Percentiles rank a stretch among this genome's conserved stretches.
phyloP scores from a whole-genome alignment of 2,113 vertebrate species.

The Phalacrocorax brasilianus region DNA sequence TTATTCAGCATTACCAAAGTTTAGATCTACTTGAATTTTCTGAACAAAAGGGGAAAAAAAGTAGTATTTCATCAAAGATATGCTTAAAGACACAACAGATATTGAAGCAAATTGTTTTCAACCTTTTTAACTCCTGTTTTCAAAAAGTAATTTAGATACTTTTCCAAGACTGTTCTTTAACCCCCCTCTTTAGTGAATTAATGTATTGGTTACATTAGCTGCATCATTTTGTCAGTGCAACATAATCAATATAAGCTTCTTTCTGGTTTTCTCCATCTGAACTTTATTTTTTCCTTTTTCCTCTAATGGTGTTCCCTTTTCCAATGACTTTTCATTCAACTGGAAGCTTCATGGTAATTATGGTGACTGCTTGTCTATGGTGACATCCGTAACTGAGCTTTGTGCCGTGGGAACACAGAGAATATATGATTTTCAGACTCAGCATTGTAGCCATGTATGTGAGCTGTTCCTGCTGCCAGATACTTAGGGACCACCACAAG shows the following conservation, averaged over 20 bases:
- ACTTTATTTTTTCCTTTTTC: neutral
- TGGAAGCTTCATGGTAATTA: constrained; percentile 13
- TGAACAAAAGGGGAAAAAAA: neutral
- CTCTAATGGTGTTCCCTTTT: constrained; percentile 16
- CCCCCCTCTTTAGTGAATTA: neutral
- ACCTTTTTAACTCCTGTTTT: neutral
- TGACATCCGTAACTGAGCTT: constrained; percentile 23
- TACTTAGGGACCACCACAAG: constrained; percentile 55
- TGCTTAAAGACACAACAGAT: neutral
- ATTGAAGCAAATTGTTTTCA: neutral
- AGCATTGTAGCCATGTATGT: neutral
- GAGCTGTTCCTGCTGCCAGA: constrained; percentile 58
- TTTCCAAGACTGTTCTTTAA: neutral
- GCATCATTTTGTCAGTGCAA: neutral
- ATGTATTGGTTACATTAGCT: neutral
- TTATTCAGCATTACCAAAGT: neutral
- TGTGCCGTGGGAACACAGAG: constrained; percentile 56
- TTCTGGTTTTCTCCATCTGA: neutral
- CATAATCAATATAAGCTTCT: neutral
- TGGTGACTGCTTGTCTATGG: neutral
- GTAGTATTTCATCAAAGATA: neutral
- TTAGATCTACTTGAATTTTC: neutral
- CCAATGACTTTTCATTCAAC: constrained; percentile 32
- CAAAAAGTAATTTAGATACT: neutral
- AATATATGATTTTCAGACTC: constrained; percentile 33